Evolutionary conservation across 2,113 vertebrate species (phyloP).

Genomic region (Ceyx cyanopectus): DNA sequence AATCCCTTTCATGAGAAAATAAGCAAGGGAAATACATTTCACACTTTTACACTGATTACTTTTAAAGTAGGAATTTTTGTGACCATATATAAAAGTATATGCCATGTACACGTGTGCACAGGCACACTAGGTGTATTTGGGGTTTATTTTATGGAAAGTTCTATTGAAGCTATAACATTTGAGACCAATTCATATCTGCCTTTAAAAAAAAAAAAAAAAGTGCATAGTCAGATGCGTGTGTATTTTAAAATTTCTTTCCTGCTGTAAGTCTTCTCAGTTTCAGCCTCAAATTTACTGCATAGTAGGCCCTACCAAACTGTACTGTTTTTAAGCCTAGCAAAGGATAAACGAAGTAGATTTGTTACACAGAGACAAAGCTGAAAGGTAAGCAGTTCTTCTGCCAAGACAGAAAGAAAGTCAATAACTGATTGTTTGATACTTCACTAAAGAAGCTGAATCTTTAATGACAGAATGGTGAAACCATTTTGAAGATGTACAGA

Average conservation of each 20-base stretch:
- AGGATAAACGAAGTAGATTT: constrained; percentile 51
- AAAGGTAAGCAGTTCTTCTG: constrained; percentile 55
- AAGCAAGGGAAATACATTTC: background rate
- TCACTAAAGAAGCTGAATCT: constrained; percentile 33
- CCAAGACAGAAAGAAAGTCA: constrained; percentile 44
- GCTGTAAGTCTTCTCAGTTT: background rate
- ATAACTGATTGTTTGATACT: constrained; percentile 32
- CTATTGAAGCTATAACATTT: background rate
- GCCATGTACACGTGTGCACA: rapidly evolving
- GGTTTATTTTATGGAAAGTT: background rate
- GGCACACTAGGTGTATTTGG: rapidly evolving
- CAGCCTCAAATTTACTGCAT: constrained; percentile 15
- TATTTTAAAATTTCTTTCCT: background rate
- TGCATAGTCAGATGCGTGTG: background rate
- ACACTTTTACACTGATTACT: background rate
- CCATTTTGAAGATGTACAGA: constrained; percentile 28
- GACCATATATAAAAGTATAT: background rate
- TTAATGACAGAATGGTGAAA: constrained; percentile 16
- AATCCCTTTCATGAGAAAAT: background rate
- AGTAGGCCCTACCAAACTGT: background rate
- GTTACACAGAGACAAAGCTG: background rate
- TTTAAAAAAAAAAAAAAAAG: too few relatives aligned
- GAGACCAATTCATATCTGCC: background rate
- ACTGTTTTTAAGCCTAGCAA: constrained; percentile 31
- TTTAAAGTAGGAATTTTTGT: background rate